A percentile compares a stretch with the other conserved stretches of the same genome.
These are phyloP conservation scores for Agonopterix alstromeriana DNA, from an alignment of 2,888 invertebrate species.

Conservation along the genomic window DNA sequence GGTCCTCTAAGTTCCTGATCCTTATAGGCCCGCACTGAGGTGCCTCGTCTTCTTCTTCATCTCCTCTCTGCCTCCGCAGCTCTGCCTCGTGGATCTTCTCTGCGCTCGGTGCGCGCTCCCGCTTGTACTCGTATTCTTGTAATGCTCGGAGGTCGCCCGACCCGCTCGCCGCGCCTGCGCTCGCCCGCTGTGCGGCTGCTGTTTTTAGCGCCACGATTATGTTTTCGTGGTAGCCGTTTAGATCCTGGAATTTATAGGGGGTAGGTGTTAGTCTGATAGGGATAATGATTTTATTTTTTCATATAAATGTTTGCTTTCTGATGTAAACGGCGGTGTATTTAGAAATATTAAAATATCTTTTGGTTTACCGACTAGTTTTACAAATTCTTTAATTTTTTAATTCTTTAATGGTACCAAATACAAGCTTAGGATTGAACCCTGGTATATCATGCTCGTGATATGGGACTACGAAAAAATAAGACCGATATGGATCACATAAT, in stretches of 20 bases:
- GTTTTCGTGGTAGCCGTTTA: constrained; percentile 95
- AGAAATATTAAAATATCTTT: no score
- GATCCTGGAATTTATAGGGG: constrained; percentile 78
- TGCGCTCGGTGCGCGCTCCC: constrained; percentile 81
- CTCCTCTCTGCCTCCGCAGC: constrained; percentile 75
- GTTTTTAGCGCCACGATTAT: constrained; percentile 92
- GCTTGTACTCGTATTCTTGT: constrained; percentile 71
- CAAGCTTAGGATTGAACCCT: no score
- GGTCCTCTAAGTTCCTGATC: constrained; percentile 93
- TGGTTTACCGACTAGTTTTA: no score
- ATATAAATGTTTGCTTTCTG: no score
- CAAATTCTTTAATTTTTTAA: no score
- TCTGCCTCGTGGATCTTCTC: constrained; percentile 86
- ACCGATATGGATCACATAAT: no score
- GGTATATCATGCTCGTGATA: no score
- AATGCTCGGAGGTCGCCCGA: constrained; percentile 63
- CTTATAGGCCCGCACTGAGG: constrained; percentile 89
- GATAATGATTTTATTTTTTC: no score
- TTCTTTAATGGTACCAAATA: no score
- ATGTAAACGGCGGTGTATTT: no score
- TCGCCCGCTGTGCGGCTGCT: constrained; percentile 84
- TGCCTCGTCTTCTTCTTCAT: constrained; percentile 83
- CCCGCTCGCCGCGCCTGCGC: constrained; percentile 47
- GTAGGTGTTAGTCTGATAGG: no score
- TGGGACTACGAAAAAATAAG: no score